Base-by-base conservation (phyloP, 2,888 invertebrate species). In the Cepaea hortensis region DNA sequence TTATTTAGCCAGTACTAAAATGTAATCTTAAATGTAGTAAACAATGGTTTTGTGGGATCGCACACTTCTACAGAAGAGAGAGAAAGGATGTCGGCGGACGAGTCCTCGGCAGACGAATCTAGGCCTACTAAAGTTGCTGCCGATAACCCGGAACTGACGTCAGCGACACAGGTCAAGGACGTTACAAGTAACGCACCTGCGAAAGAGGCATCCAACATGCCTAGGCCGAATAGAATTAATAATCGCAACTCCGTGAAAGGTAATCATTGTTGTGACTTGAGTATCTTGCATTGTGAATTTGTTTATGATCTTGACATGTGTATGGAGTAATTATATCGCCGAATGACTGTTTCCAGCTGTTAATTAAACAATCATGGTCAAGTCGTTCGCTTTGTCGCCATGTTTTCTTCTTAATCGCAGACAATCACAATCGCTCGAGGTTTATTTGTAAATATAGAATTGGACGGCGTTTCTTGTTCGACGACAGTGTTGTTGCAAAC, bases 61-160 rank as follows among this genome's bases (percentile, higher is more conserved):
- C 48, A 48, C 46, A 35, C 13, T 46, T 86, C 81, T 65, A 65
- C 88, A 89, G 89, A 89, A 65, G 88, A 89, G 68, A 85, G 85
- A 81, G 85, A 89, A 62, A 85, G 88, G 15, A 85, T 83, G 48
- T 87, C 89, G n/a, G 88, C 88, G 2, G 89, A 88, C 65, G 89
- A 89, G 82, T 88, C 88, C 11, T 88, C 87, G 55, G 88, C 88
- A 72, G 88, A 89, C 85, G 89, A 87, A 79, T 80, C 88, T 0
- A 85, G 81, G 15, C 77, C 75, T 35, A 70, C 86, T 7, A 50
- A 80, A 23, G 83, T 72, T 23, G 75, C 73, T 15, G 72, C 81
- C 46, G 61, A 35, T 48, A 84, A 87, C 68, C 86, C 85, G 88
- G 89, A 88, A 46, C 81, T 88, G 87, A 88, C 86, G 82, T 87